Evolutionary conservation across 2,888 invertebrate species (phyloP).

Genomic region (Phaonia tiefii): DNA sequence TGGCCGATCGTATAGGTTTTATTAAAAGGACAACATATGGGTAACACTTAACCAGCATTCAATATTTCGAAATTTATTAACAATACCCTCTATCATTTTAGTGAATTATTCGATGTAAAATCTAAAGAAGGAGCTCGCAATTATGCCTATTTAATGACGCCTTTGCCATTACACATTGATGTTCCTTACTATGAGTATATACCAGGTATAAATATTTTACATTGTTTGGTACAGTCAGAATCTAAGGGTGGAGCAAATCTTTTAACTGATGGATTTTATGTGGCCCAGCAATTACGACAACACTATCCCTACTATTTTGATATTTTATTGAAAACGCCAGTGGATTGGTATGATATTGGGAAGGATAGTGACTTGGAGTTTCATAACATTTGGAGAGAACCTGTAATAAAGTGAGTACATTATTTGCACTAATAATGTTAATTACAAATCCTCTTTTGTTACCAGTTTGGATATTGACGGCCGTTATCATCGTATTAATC

Average conservation of each 20-base stretch:
- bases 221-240: conserved; percentile 85
- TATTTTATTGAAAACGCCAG: conserved; percentile 83
- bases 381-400: conserved; percentile 83
- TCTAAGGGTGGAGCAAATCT: conserved; percentile 85
- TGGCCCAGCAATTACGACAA: conserved; percentile 83
- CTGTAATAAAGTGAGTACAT: conserved; percentile 82
- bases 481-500: conserved; percentile 84
- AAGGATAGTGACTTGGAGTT: conserved; percentile 83
- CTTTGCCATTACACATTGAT: conserved; percentile 87
- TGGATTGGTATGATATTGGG: conserved; percentile 88
- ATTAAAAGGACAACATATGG: conserved; percentile 88
- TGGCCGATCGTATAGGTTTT: conserved; percentile 85
- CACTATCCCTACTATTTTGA: conserved; percentile 83
- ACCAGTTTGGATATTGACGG: conserved; percentile 79
- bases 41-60: conserved; percentile 73
- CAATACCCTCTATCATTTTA: conserved; percentile 69
- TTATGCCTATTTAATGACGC: conserved; percentile 86
- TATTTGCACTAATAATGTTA: not conserved
- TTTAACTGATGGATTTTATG: conserved; percentile 85
- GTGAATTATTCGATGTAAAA: conserved; percentile 84
- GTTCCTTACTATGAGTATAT: conserved; percentile 87
- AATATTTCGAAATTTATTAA: not conserved
- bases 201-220: conserved; percentile 87
- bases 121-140: conserved; percentile 86
- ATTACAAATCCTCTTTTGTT: not conserved